These are phyloP conservation scores for Autographa gamma DNA, from an alignment of 2,888 invertebrate species.

Conservation along the genomic window DNA sequence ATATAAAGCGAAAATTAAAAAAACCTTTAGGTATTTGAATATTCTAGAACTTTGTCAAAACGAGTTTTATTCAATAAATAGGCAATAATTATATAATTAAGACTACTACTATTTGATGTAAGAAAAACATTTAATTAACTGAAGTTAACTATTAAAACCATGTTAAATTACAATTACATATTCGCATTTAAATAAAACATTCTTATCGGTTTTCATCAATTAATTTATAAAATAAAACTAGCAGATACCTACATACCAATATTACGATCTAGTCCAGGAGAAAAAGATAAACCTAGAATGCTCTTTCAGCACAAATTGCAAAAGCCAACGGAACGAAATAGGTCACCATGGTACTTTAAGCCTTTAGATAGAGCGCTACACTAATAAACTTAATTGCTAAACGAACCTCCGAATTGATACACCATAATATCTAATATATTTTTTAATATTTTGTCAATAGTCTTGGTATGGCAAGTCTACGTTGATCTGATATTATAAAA, in stretches of 20 bases:
- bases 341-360: slow-evolving; percentile 35
- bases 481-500: too few species aligned
- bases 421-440: background rate
- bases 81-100: background rate
- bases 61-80: background rate
- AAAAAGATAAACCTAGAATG: slow-evolving; percentile 35
- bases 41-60: background rate
- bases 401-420: slow-evolving; percentile 20
- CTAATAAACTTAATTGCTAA: slow-evolving; percentile 10
- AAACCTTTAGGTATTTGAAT: slow-evolving; percentile 6
- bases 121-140: background rate
- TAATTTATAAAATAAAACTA: slow-evolving; percentile 5
- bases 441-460: background rate
- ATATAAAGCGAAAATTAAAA: slow-evolving; percentile 5
- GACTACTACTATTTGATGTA: too few species aligned
- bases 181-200: too few species aligned
- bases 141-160: background rate
- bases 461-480: background rate
- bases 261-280: slow-evolving; percentile 16
- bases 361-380: slow-evolving; percentile 18
- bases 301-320: slow-evolving; percentile 43
- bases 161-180: too few species aligned
- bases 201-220: background rate
- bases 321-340: slow-evolving; percentile 50
- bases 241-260: background rate